These are phyloP conservation scores for Noctuana brunneofusca DNA, from an alignment of 2,888 invertebrate species.

Conservation along the genomic window DNA sequence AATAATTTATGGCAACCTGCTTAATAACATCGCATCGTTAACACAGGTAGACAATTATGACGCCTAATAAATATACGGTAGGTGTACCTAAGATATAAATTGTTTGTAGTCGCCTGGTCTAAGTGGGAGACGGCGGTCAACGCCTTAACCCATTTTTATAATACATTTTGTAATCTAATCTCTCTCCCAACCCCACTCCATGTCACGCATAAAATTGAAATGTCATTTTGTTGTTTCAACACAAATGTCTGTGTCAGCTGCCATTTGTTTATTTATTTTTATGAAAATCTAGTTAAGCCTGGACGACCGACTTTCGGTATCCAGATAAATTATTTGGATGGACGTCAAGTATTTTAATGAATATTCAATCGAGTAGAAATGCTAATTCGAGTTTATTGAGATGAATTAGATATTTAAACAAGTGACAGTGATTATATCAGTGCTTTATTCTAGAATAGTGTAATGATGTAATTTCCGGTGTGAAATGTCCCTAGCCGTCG, in stretches of 20 bases:
- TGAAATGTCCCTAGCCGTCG: too few species aligned
- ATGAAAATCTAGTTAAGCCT: constrained; percentile 3
- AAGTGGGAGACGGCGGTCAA: not conserved
- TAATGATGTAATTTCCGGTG: too few species aligned
- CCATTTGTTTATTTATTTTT: constrained; percentile 15
- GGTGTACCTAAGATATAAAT: too few species aligned
- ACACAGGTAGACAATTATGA: too few species aligned
- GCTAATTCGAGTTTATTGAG: too few species aligned
- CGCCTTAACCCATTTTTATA: not conserved
- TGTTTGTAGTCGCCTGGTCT: too few species aligned
- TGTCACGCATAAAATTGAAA: constrained; percentile 5
- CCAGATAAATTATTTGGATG: not conserved
- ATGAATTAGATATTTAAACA: too few species aligned
- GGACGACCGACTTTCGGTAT: constrained; percentile 2
- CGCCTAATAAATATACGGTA: too few species aligned
- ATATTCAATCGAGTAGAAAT: too few species aligned
- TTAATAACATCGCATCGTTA: not conserved
- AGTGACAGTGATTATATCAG: too few species aligned
- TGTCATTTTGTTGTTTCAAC: constrained; percentile 10
- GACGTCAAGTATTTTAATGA: too few species aligned
- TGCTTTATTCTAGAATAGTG: too few species aligned
- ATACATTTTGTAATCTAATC: not conserved
- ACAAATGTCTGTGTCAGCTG: constrained; percentile 10
- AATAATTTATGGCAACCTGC: not conserved
- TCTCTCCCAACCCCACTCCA: not conserved